Conservation (phyloP, 2,888 invertebrate species). For the Hypena proboscidalis region DNA sequence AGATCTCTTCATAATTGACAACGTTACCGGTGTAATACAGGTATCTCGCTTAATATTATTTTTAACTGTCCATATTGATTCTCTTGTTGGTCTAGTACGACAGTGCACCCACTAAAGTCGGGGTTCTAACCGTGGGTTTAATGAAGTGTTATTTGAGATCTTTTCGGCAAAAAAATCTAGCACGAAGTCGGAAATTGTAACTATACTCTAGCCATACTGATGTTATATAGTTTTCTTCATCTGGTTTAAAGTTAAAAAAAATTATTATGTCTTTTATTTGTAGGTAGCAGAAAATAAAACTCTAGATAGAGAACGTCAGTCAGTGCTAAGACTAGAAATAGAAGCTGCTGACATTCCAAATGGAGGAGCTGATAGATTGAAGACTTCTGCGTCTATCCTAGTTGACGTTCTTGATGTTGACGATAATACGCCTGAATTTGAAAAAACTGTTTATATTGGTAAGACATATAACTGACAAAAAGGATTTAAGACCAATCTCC, state of each 20-base stretch:
- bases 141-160: no score
- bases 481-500: no score
- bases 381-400: constrained; percentile 86
- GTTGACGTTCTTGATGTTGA: constrained; percentile 92
- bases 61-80: not conserved
- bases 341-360: constrained; percentile 91
- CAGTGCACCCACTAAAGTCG: no score
- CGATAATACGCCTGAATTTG: constrained; percentile 90
- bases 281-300: constrained; percentile 87
- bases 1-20: constrained; percentile 89
- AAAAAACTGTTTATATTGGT: constrained; percentile 86
- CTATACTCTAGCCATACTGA: no score
- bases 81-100: no score
- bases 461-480: no score
- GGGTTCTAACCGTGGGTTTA: no score
- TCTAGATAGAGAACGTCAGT: constrained; percentile 90
- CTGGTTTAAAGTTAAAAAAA: no score
- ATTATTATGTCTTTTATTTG: not conserved
- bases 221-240: no score
- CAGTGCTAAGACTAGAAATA: constrained; percentile 88
- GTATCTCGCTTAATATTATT: constrained; percentile 59
- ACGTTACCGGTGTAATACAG: constrained; percentile 88
- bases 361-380: constrained; percentile 88
- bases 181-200: no score
- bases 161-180: no score